phyloP scores from a whole-genome alignment of 2,888 invertebrate species.

The Tetramorium bicarinatum region DNA sequence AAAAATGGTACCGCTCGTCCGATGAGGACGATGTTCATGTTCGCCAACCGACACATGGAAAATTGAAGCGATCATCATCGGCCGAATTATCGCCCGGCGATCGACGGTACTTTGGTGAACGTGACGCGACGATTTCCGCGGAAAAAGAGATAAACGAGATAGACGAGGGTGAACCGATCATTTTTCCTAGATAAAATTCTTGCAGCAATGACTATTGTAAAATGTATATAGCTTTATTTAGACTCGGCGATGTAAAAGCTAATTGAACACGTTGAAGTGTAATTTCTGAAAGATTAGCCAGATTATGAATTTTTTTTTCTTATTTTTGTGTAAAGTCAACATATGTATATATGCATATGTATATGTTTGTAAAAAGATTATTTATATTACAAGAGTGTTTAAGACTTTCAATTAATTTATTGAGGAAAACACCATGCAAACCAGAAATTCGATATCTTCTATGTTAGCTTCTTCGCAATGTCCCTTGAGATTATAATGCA shows the following conservation, averaged over 20 bases:
- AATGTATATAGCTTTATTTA: not conserved
- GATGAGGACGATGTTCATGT: conserved; percentile 59
- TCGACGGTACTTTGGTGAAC: conserved; percentile 63
- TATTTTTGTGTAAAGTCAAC: not conserved
- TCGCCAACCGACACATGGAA: conserved; percentile 66
- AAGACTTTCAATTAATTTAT: not conserved
- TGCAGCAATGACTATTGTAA: not conserved
- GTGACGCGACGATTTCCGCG: conserved; percentile 60
- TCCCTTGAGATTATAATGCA: conserved; percentile 42
- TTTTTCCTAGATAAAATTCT: conserved; percentile 9
- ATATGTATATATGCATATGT: not conserved
- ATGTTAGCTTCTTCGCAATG: conserved; percentile 17
- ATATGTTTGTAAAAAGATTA: not conserved
- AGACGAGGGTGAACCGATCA: not conserved
- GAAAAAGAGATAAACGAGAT: not conserved
- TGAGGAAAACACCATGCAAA: conserved; percentile 8
- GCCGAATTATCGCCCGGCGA: conserved; percentile 58
- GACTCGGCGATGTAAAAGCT: not conserved
- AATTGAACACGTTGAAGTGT: not conserved
- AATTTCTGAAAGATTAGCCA: not conserved
- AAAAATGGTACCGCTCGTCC: conserved; percentile 71
- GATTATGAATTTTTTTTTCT: not conserved
- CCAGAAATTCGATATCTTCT: conserved; percentile 30
- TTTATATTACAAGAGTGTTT: not conserved
- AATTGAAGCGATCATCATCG: conserved; percentile 70